Base-by-base conservation (phyloP, 2,888 invertebrate species). In the Drosophila dives region DNA sequence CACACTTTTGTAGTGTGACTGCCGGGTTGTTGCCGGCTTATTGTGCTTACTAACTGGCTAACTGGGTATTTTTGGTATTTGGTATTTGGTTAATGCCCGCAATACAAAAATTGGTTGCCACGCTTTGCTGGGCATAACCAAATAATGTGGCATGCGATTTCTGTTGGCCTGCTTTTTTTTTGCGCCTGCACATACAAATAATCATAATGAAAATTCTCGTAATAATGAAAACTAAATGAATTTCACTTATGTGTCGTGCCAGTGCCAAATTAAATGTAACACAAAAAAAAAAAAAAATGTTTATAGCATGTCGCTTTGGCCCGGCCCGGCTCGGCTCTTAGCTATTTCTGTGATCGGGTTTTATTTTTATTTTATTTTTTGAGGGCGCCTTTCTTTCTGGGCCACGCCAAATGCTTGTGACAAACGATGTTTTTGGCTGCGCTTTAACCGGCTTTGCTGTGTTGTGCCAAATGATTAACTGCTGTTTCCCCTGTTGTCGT, bases 241-340 rank as follows among this genome's bases (percentile, higher is more conserved):
- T 77, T 81, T 90, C 81, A 88, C 90, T 90, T 90, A 90, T 88
- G 74, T 86, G 76, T 83, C 90, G 89, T 90, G 86, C 80, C 74
- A 77, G 75, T 42, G 77, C 71, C 74, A 90, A 86, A 86, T 86
- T 86, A 86, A 90, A 86, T 83, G 83, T 73, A 81, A 75, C 65
- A 64, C 72, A 75, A 72, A 76, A 75, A 71, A 76, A 82, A 75
- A 72, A 76, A 75, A 71, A 76, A 82, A 83, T 83, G 78, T 79
- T 74, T 76, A 75, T 86, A 65, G 90, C 85, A 89, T 85, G 85
- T 89, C 72, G 77, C 65, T 54, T 23, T 38, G 15, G 48, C 50
- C 29, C 33, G 15, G 48, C 50, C 59, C 60, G 71, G 61, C 55
- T 67, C 58, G 59, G 72, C 45, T 67, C 55, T 72, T 63, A 61